These are phyloP conservation scores for Drosophila neotestacea DNA, from an alignment of 2,888 invertebrate genomes.

Conservation along the genomic window DNA sequence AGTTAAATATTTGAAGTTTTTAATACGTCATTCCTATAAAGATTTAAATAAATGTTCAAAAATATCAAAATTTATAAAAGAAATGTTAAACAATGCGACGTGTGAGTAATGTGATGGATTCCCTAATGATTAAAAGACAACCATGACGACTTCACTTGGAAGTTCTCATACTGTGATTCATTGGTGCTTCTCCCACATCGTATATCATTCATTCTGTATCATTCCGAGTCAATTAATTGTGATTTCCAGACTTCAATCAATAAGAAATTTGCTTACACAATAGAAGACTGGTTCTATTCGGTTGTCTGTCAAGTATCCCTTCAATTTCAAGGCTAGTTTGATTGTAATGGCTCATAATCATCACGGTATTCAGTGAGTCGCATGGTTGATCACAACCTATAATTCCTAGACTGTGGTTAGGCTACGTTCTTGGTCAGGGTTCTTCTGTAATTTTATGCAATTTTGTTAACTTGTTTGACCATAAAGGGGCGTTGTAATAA, in stretches of 20 bases:
- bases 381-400: constrained; percentile 10
- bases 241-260: constrained; percentile 1
- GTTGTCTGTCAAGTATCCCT: background rate
- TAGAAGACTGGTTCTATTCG: background rate
- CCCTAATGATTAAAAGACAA: constrained; percentile 45
- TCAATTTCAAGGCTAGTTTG: constrained; percentile 3
- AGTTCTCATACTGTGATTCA: constrained; percentile 43
- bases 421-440: constrained; percentile 11
- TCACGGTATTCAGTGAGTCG: background rate
- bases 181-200: constrained; percentile 8
- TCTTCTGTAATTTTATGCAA: constrained; percentile 59
- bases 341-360: constrained; percentile 14
- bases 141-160: constrained; percentile 33
- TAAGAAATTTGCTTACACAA: background rate
- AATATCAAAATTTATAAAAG: background rate
- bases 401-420: constrained; percentile 10
- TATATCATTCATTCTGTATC: background rate
- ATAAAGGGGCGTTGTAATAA: constrained; percentile 65
- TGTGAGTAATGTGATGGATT: constrained; percentile 60
- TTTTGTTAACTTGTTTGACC: constrained; percentile 42
- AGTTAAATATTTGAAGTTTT: constrained; percentile 38
- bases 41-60: constrained; percentile 17
- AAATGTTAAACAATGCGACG: constrained; percentile 12
- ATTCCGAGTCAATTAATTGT: constrained; percentile 9
- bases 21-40: constrained; percentile 23